Evolutionary conservation across 1,140 invertebrate genomes (phyloP), one percentile per base, ranked within the genome.

Genomic region (Drosophila lini): DNA sequence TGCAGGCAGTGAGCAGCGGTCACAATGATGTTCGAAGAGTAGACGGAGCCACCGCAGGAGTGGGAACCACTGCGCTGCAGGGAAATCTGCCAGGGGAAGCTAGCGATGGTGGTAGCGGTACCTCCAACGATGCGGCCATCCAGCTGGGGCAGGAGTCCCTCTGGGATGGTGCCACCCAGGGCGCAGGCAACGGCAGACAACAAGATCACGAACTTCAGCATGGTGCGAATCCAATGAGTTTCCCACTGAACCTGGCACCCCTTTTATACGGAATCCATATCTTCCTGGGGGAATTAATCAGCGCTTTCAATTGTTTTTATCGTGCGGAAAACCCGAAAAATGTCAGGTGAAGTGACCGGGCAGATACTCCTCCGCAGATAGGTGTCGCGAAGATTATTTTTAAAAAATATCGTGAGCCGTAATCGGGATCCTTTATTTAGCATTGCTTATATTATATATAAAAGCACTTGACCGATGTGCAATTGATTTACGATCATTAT

Each of bases 1-100:
- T 93, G 90, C 57, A 94, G 92, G 60, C 94, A 95, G 78, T 95
- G 94, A 13, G 94, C 94, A 15, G 94, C 94, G 2, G 94, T 95
- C 25, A 95, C 73, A 6, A 95, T 93, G 48, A 93, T 93, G 1
- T 91, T 88, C 10, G 92, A 59, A 1, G 91, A 92, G 56, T 94
- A 93, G 25, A 95, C 64, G 0, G 94, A 93, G 0, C 94, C 94
- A 7, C 94, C 94, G 80, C 94, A 94, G 69, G 94, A 94, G 81
- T 94, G 94, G 64, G 80, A 60, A 0, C 92, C 91, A 0, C 67
- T 91, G 44, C 88, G 93, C 69, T 92, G 83, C 3, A 95, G 74
- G 5, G 94, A 94, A 57, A 93, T 92, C 92, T 93, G 93, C 83
- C 93, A 95, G 44, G 94, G 94, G 80, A 94, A 94, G 57, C 93